Evolutionary conservation across 1,140 invertebrate species (phyloP).

Genomic region (Drosophila miranda): DNA sequence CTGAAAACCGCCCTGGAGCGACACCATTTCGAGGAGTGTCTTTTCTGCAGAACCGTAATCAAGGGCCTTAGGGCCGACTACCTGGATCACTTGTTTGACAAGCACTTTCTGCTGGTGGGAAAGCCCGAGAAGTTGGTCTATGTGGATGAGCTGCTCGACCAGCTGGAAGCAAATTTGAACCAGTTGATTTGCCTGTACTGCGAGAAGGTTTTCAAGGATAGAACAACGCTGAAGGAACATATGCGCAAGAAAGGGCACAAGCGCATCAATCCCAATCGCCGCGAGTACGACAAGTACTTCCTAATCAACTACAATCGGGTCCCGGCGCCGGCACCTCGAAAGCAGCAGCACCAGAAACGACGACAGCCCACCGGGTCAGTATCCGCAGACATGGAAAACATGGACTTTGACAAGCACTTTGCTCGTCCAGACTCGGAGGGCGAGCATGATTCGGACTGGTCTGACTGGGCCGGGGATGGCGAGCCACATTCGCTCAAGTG

Average conservation of each 20-base stretch:
- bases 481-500: slow-evolving; percentile 86
- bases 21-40: slow-evolving; percentile 92
- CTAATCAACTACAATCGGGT: slow-evolving; percentile 90
- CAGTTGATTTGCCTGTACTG: slow-evolving; percentile 91
- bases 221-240: slow-evolving; percentile 93
- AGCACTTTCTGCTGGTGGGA: slow-evolving; percentile 94
- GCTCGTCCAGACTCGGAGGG: slow-evolving; percentile 68
- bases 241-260: slow-evolving; percentile 98
- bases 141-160: slow-evolving; percentile 90
- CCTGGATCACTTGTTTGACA: slow-evolving; percentile 90
- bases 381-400: slow-evolving; percentile 49
- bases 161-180: slow-evolving; percentile 84
- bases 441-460: slow-evolving; percentile 89
- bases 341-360: slow-evolving; percentile 33
- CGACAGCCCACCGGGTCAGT: slow-evolving; percentile 40
- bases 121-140: slow-evolving; percentile 95
- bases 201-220: slow-evolving; percentile 92
- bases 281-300: slow-evolving; percentile 94
- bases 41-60: slow-evolving; percentile 90
- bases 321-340: slow-evolving; percentile 22
- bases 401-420: slow-evolving; percentile 74
- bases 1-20: slow-evolving; percentile 88
- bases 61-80: slow-evolving; percentile 86
- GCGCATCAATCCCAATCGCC: slow-evolving; percentile 92
- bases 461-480: slow-evolving; percentile 89